Conservation (phyloP, 2,797 vertebrate species). For the Huso huso region DNA sequence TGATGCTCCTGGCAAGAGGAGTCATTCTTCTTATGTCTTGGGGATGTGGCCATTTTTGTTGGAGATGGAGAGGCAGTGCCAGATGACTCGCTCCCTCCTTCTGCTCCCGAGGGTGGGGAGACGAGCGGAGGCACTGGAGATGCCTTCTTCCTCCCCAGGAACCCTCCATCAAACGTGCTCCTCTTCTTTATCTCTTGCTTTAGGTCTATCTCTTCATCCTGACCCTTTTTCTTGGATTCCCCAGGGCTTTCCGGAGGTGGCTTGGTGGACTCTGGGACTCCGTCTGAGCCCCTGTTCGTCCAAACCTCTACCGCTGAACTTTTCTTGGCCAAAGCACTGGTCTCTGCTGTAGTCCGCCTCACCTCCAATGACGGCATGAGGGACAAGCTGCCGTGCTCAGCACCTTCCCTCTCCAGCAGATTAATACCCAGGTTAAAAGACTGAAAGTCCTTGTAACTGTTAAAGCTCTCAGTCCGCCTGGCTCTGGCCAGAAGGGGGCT, state of each 20-base stretch:
- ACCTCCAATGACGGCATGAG: conserved; percentile 47
- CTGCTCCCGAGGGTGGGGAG: conserved; percentile 57
- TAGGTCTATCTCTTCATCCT: conserved; percentile 72
- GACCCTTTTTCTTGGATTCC: conserved; percentile 64
- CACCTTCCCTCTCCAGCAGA: conserved; percentile 51
- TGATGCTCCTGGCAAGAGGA: conserved; percentile 69
- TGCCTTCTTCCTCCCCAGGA: conserved; percentile 77
- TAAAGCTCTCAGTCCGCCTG: conserved; percentile 87
- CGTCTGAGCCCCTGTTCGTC: conserved; percentile 25
- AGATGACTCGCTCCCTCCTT: conserved; percentile 76
- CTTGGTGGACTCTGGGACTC: conserved; percentile 46
- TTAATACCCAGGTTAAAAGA: conserved; percentile 69
- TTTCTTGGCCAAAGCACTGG: conserved; percentile 35
- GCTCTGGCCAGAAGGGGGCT: conserved; percentile 91
- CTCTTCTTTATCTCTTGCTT: conserved; percentile 72
- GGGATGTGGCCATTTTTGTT: conserved; percentile 78
- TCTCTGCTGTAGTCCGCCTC: conserved; percentile 23
- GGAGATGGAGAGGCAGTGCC: conserved; percentile 80
- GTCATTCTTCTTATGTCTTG: conserved; percentile 75
- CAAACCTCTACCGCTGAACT: conserved; percentile 53
- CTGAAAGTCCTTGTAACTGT: conserved; percentile 89
- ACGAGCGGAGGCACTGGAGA: conserved; percentile 67
- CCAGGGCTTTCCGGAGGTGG: conserved; percentile 57
- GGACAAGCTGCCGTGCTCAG: conserved; percentile 39
- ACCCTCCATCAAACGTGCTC: conserved; percentile 75